Percentiles rank a stretch among this genome's conserved stretches.
These are phyloP conservation scores for Maccullochella peelii DNA, from an alignment of 2,113 vertebrate species.

Conservation along the genomic window DNA sequence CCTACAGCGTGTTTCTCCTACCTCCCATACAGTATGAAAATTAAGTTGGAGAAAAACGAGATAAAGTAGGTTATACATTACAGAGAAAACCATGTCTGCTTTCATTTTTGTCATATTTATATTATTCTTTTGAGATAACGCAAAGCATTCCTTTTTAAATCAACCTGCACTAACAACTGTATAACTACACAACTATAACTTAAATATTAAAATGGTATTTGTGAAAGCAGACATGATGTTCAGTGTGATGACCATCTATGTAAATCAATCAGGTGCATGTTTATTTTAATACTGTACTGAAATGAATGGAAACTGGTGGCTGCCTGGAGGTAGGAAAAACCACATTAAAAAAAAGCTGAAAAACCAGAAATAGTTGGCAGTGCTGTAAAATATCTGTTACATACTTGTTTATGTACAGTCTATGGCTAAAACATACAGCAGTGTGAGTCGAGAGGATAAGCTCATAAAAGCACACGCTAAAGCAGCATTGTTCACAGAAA, in stretches of 20 bases:
- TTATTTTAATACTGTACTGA: not conserved
- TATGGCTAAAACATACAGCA: not conserved
- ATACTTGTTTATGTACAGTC: not conserved
- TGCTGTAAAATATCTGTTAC: not conserved
- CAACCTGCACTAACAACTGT: not conserved
- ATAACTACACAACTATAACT: not conserved
- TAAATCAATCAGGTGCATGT: not conserved
- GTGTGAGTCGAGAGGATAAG: not conserved
- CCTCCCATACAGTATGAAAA: not conserved
- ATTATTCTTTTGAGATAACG: not conserved
- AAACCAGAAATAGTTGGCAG: not conserved
- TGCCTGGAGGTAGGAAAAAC: not conserved
- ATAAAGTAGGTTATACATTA: not conserved
- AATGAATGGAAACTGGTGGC: conserved; percentile 1
- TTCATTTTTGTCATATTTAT: not conserved
- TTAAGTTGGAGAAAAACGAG: not conserved
- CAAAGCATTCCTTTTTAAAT: not conserved
- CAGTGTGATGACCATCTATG: not conserved
- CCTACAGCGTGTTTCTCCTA: not conserved
- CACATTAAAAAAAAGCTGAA: not conserved
- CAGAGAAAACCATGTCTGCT: not conserved
- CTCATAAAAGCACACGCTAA: not conserved
- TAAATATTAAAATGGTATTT: not conserved
- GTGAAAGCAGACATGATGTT: not conserved
- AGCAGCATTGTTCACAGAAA: not conserved